Base-by-base conservation (phyloP, 2,797 vertebrate species). In the Centropyge bicolor region DNA sequence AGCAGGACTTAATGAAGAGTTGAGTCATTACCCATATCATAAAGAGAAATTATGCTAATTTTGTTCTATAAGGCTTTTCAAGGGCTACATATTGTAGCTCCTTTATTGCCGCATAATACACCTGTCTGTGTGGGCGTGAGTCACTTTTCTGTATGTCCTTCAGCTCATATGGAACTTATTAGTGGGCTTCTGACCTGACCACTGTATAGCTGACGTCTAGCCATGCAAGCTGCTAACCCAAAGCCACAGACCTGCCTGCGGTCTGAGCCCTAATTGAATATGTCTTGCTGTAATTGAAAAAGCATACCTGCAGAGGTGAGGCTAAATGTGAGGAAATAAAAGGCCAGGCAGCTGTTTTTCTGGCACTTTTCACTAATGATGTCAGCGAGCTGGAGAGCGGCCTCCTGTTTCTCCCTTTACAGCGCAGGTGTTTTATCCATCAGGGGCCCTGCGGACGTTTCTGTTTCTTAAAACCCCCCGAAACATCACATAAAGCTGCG, bases 381-480 rank as follows among this genome's bases (percentile, higher is more conserved):
- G 62, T 81, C 82, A 84, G 46, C 3, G 22, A 70, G 70, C 59
- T 40, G 49, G 46, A 77, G 46, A 63, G 68, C 0, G 5, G 55
- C 66, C 77, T 76, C 57, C 68, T 73, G 31, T 46, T 62, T 49
- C 41, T 74, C 48, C 77, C 70, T 74, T 63, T 72, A 78, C 43
- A 52, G 78, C 60, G 72, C 87, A 89, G 75, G 70, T 91, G 88
- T 85, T 91, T 86, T 83, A 76, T n/a, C 24, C 76, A 90, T 89
- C 69, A 84, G 61, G 73, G 60, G 27, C 27, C 27, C 52, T 41
- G 43, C 49, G 56, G 59, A 55, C 14, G 7, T 48, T 35, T 52
- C 63, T 10, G 19, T 49, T 68, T 64, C 40, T 52, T 57, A 51
- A 46, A 64, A 54, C 1, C 27, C 45, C 31, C 36, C 45, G 24